These are phyloP conservation scores for Aramus guarauna DNA, from an alignment of 2,113 vertebrate species.

Conservation along the genomic window DNA sequence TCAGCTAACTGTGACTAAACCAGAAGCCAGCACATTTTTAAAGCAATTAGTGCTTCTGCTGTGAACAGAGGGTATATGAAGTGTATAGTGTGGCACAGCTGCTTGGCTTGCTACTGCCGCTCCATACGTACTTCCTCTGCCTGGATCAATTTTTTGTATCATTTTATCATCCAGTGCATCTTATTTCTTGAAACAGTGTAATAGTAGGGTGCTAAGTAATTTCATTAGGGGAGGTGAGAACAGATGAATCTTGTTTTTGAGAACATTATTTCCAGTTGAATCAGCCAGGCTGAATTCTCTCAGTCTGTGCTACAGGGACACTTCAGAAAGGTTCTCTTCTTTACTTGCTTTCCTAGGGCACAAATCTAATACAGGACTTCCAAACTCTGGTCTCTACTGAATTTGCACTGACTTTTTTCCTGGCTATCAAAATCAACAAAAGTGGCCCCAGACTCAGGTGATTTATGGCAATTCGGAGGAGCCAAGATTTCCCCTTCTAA, in stretches of 20 bases:
- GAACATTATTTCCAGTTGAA: conserved; percentile 20
- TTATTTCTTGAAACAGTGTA: neutral
- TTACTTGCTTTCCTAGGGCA: neutral
- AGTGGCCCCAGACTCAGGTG: neutral
- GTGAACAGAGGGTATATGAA: neutral
- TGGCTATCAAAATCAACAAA: neutral
- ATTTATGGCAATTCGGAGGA: neutral
- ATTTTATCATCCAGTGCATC: conserved; percentile 17
- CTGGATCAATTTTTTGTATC: neutral
- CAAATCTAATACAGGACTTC: neutral
- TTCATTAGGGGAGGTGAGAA: conserved; percentile 26
- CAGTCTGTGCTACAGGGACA: neutral
- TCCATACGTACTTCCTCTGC: neutral
- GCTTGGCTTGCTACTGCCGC: neutral
- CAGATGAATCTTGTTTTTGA: conserved; percentile 14
- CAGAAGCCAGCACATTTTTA: neutral
- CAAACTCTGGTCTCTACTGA: neutral
- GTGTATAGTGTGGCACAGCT: neutral
- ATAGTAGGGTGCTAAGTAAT: conserved; percentile 43
- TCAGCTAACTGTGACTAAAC: neutral
- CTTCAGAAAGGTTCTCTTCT: neutral
- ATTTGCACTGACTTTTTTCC: neutral
- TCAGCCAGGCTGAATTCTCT: neutral
- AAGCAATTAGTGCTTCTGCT: neutral
- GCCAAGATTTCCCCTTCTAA: neutral